phyloP scores from a whole-genome alignment of 2,797 vertebrate genomes.

The Semaprochilodus insignis region DNA sequence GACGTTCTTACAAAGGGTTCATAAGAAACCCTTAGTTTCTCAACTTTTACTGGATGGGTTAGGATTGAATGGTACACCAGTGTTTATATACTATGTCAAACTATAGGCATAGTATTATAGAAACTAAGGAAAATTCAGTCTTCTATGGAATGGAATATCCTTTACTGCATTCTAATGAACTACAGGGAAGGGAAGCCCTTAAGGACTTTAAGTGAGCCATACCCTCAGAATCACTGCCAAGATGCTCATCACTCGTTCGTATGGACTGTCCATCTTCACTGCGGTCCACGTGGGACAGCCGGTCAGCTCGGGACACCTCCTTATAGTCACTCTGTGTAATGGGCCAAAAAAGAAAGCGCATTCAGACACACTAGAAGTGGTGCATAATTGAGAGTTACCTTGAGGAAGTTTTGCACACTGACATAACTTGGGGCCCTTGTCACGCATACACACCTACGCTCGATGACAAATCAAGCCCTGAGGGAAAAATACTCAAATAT shows the following conservation, averaged over 20 bases:
- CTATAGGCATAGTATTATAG: too few species aligned
- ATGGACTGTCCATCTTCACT: conserved; percentile 67
- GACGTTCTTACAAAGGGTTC: too few species aligned
- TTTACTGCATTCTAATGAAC: neutral
- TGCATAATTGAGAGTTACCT: neutral
- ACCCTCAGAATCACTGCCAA: conserved; percentile 83
- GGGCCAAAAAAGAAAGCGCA: neutral
- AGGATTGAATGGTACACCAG: too few species aligned
- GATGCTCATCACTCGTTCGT: conserved; percentile 74
- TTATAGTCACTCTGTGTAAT: conserved; percentile 64
- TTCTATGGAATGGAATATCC: neutral
- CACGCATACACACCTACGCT: conserved; percentile 24
- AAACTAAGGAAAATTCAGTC: neutral
- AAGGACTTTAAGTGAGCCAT: neutral
- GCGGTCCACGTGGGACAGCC: conserved; percentile 62
- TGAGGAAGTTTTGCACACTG: neutral
- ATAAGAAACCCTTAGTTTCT: too few species aligned
- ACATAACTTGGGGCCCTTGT: neutral
- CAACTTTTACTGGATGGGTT: too few species aligned
- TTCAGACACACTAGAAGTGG: too few species aligned
- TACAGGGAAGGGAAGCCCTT: neutral
- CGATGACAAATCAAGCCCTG: neutral
- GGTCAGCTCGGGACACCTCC: conserved; percentile 63
- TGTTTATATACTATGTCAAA: too few species aligned
- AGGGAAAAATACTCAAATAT: conserved; percentile 11